Evolutionary conservation across 2,797 vertebrate genomes (phyloP).

Genomic region (Astyanax mexicanus): DNA sequence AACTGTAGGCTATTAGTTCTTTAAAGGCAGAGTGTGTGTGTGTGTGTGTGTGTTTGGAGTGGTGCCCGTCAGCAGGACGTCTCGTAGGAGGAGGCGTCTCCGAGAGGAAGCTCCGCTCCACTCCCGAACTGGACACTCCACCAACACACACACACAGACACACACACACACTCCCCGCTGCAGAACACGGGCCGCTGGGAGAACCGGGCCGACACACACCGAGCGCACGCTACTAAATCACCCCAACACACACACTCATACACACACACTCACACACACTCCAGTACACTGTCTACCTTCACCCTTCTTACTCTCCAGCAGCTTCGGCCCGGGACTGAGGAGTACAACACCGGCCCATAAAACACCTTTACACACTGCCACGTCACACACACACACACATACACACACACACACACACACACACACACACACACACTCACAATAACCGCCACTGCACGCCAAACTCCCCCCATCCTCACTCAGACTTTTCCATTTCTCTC

Average conservation of each 20-base stretch:
- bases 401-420: background rate
- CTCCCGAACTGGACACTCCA: background rate
- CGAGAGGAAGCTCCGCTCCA: background rate
- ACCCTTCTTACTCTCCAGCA: background rate
- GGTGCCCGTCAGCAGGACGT: background rate
- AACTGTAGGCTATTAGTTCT: background rate
- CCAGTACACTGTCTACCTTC: background rate
- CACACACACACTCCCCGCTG: background rate
- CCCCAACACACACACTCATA: too few relatives aligned
- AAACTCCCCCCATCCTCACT: background rate
- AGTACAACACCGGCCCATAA: background rate
- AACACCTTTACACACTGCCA: conserved; percentile 6
- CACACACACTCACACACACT: background rate
- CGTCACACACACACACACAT: background rate
- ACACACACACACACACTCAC: background rate
- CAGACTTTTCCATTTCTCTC: background rate
- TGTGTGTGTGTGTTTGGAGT: background rate
- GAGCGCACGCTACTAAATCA: background rate
- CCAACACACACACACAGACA: too few relatives aligned
- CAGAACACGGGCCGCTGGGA: background rate
- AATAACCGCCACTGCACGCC: background rate
- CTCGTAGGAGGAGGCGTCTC: background rate
- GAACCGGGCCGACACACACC: background rate
- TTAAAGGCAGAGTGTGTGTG: background rate
- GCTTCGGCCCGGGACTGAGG: background rate